Base-by-base conservation (phyloP, 2,888 invertebrate genomes). In the Sussaba pulchella region DNA sequence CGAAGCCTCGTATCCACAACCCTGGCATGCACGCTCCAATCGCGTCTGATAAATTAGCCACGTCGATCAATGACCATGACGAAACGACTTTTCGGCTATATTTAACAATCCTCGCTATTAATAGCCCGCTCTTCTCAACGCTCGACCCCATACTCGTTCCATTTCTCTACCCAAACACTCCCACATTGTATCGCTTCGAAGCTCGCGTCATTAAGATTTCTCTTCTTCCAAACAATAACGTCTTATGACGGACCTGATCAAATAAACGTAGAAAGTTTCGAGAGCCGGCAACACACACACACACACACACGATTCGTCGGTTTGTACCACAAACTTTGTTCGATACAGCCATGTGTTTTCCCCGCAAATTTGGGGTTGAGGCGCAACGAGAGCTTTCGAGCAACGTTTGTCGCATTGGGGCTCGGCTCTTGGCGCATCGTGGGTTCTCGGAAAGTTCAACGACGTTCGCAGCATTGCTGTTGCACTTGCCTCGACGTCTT, bases 241-340 rank as follows among this genome's bases (percentile, higher is more conserved):
- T 36, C 26, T 67, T 39, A 63, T 39, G 75, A 76, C 69, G 43
- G 72, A 73, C 47, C 36, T 70, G 50, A 47, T 64, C 47, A 81
- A 81, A 81, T 77, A 81, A 81, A 81, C 81, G 57, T 63, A 19
- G 52, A 19, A 71, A 80, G 54, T 72, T 14, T n/a, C 47, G 19
- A 17, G 41, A 72, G 57, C 39, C 24, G 64, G 57, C 72, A 73
- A 81, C n/a, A 69, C 72, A 81, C 63, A n/a, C n/a, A n/a, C n/a
- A n/a, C n/a, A n/a, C n/a, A n/a, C n/a, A n/a, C n/a, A n/a, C n/a
- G n/a, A n/a, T n/a, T 73, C 72, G 52, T 21, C 57, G 50, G 57
- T 77, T 36, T n/a, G 57, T 70, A 54, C 14, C 45, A 19, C 61
- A 19, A 36, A 39, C 59, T 64, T 71, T 75, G 75, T 67, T 71